These are phyloP conservation scores for Drosophila rhopaloa DNA, from an alignment of 1,140 invertebrate genomes.

Conservation along the genomic window DNA sequence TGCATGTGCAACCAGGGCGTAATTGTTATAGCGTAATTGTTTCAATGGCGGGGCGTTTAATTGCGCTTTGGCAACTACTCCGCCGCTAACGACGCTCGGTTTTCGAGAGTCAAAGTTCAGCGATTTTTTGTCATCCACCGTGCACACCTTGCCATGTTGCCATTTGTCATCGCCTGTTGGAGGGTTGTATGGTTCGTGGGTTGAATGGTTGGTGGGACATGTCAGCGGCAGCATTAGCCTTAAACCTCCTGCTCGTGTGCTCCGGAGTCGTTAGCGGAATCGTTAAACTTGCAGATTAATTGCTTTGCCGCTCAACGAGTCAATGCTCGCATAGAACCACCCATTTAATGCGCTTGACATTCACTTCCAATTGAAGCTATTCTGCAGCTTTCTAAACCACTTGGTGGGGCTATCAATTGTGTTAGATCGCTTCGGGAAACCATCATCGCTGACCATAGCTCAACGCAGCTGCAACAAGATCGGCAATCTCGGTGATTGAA, in stretches of 20 bases:
- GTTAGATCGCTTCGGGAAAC: constrained; percentile 17
- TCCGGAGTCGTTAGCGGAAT: constrained; percentile 47
- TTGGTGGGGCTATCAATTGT: constrained; percentile 37
- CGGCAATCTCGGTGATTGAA: constrained; percentile 68
- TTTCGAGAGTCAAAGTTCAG: constrained; percentile 71
- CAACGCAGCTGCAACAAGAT: constrained; percentile 50
- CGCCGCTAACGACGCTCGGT: constrained; percentile 34
- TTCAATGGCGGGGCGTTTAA: constrained; percentile 78
- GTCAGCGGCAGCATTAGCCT: constrained; percentile 56
- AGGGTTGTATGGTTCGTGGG: too few species aligned
- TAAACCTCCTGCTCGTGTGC: constrained; percentile 15
- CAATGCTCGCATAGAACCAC: constrained; percentile 25
- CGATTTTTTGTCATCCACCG: constrained; percentile 42
- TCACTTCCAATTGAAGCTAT: constrained; percentile 45
- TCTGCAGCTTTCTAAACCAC: constrained; percentile 35
- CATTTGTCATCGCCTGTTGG: constrained; percentile 62
- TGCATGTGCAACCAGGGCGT: constrained; percentile 69
- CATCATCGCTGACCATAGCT: constrained; percentile 50
- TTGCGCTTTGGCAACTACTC: constrained; percentile 65
- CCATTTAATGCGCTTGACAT: constrained; percentile 44
- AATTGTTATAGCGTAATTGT: constrained; percentile 82
- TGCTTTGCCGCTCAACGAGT: constrained; percentile 16
- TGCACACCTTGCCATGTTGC: constrained; percentile 56
- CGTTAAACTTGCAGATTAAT: constrained; percentile 38
- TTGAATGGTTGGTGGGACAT: constrained; percentile 11